A percentile compares a stretch with the other conserved stretches of the same genome.
phyloP scores from a whole-genome alignment of 2,797 vertebrate genomes.

The Euthynnus affinis region DNA sequence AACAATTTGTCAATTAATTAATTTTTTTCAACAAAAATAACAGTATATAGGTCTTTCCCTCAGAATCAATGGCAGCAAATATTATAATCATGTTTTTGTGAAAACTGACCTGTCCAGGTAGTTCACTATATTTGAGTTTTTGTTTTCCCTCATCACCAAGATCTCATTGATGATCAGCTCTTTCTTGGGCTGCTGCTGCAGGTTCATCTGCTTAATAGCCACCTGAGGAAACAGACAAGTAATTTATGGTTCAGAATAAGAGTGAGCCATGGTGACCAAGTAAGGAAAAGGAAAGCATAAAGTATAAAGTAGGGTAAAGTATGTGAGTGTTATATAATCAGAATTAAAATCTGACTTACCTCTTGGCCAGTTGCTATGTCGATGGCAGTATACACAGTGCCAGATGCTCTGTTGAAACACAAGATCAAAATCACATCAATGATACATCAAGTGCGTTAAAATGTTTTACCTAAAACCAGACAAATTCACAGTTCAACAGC shows the following conservation, averaged over 20 bases:
- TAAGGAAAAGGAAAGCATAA: not conserved
- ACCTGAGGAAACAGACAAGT: constrained; percentile 85
- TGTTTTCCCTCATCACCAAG: constrained; percentile 99
- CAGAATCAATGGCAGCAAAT: not conserved
- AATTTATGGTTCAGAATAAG: constrained; percentile 6
- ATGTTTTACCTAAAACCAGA: not conserved
- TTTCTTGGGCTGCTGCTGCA: constrained; percentile 99
- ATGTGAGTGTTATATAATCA: not conserved
- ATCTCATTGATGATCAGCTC: constrained; percentile 99
- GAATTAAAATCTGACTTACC: constrained; percentile 77
- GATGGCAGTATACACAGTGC: constrained; percentile 98
- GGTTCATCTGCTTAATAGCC: constrained; percentile 99
- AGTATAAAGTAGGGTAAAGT: not conserved
- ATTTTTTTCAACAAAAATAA: not conserved
- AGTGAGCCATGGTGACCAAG: not conserved
- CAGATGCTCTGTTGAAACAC: constrained; percentile 90
- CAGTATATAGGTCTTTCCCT: not conserved
- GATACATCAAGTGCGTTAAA: not conserved
- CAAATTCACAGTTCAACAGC: not conserved
- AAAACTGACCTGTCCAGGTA: constrained; percentile 96
- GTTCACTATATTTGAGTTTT: constrained; percentile 98
- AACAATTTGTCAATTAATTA: not conserved
- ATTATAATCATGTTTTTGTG: not conserved
- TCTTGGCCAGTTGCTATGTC: constrained; percentile 98
- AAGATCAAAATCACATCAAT: constrained; percentile 4